Evolutionary conservation across 2,888 invertebrate genomes (phyloP).

Genomic region (Rotaria macrura): DNA sequence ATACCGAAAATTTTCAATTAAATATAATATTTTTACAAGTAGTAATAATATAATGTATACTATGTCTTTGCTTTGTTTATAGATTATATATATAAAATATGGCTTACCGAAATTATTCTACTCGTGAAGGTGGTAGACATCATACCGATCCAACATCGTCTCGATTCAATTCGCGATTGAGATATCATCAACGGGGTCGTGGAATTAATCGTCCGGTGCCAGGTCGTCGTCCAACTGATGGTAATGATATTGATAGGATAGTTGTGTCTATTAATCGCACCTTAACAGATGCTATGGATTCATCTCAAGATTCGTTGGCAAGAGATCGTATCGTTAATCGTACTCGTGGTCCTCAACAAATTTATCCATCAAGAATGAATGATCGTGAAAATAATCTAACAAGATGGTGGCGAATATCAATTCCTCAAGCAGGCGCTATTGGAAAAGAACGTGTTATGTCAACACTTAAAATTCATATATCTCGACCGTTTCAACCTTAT

Average conservation of each 20-base stretch:
- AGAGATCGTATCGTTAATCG: not conserved
- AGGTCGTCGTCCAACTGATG: constrained; percentile 6
- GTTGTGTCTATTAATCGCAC: not conserved
- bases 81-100: not conserved
- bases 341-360: not conserved
- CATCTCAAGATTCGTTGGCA: not conserved
- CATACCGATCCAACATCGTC: constrained; percentile 18
- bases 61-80: not conserved
- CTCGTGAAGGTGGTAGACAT: constrained; percentile 1
- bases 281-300: not conserved
- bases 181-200: constrained; percentile 1
- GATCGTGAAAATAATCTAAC: not conserved
- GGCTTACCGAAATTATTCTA: not conserved
- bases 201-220: not conserved
- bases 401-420: not conserved
- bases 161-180: not conserved
- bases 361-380: not conserved
- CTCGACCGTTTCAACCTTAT: not conserved
- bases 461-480: not conserved
- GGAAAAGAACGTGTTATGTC: not conserved
- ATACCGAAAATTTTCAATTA: too few species aligned
- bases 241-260: not conserved
- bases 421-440: not conserved
- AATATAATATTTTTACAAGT: too few species aligned
- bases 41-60: too few species aligned